Evolutionary conservation across 2,797 vertebrate genomes (phyloP), one percentile per base, ranked within the genome.

Genomic region (Clarias pachynema): DNA sequence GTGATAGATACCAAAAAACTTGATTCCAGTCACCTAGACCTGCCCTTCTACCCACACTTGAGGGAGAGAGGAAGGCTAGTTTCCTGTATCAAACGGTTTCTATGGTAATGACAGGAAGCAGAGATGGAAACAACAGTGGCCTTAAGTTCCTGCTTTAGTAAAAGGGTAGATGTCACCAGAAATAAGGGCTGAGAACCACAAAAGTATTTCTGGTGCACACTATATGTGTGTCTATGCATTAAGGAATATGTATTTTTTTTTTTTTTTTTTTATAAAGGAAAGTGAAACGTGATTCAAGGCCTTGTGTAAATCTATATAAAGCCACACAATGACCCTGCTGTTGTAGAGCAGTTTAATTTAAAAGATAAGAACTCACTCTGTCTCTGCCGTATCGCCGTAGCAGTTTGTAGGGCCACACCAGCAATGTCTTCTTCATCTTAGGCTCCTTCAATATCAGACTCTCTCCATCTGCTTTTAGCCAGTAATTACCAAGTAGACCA

Each of bases 321-420:
- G 7, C 4, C 44, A 9, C 31, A 20, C 2, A 56, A 63, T 34
- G 24, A 0, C 29, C 5, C 3, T 77, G 53, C 10, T n/a, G 34
- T 12, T 73, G 53, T 20, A 57, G 8, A 34, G 26, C 18, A 22
- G 22, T 56, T 56, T 66, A 18, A 37, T 5, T 59, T 69, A 79
- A n/a, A 22, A 49, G 82, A 26, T 37, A 40, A 63, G 18, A 29
- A 81, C 95, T 83, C 84, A 99, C 98, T 96, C 97, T 95, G 90
- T 99, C 98, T 63, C 98, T 93, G 29, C 98, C 98, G 0, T 99
- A 99, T 93, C 98, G 95, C 18, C 98, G 94, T 59, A 99, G 95
- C 88, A 99, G 96, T 90, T 97, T 97, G 89, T 98, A 99, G 18
- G 98, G 97, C 98, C 98, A 99, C 63, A 95, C 91, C 0, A 96